These are phyloP conservation scores for Lithophane leautieri DNA, from an alignment of 2,888 invertebrate species.

Conservation along the genomic window DNA sequence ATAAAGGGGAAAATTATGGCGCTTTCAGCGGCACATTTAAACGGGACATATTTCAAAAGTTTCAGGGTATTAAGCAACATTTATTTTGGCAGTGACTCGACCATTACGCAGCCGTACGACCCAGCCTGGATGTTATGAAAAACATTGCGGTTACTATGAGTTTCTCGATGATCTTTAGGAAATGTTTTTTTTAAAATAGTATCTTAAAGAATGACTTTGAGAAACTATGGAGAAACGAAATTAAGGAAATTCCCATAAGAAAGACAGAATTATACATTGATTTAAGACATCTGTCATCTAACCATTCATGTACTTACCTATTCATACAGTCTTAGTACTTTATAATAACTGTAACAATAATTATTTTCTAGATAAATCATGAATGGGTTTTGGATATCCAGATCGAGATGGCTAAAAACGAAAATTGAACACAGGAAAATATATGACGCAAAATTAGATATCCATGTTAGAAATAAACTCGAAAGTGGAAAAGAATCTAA, in stretches of 20 bases:
- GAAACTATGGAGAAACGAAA: background rate
- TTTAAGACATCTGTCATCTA: background rate
- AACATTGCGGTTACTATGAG: constrained; percentile 76
- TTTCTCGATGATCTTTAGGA: constrained; percentile 37
- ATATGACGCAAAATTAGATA: background rate
- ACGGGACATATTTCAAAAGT: constrained; percentile 90
- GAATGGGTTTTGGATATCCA: background rate
- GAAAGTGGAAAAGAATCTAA: constrained; percentile 29
- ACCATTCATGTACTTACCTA: background rate
- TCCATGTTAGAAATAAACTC: background rate
- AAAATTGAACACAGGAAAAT: background rate
- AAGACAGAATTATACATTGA: background rate
- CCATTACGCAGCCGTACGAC: constrained; percentile 83
- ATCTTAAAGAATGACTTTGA: background rate
- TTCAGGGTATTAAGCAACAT: constrained; percentile 90
- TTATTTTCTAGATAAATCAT: background rate
- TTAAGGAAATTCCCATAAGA: background rate
- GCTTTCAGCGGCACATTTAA: constrained; percentile 90
- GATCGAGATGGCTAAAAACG: background rate
- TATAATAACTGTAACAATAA: background rate
- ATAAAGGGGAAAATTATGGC: constrained; percentile 88
- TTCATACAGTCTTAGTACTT: background rate
- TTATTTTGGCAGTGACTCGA: constrained; percentile 90
- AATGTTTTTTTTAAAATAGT: background rate
- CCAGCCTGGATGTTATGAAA: constrained; percentile 80